These are phyloP conservation scores for Macrosiphum euphorbiae DNA, from an alignment of 2,888 invertebrate species.

Conservation along the genomic window DNA sequence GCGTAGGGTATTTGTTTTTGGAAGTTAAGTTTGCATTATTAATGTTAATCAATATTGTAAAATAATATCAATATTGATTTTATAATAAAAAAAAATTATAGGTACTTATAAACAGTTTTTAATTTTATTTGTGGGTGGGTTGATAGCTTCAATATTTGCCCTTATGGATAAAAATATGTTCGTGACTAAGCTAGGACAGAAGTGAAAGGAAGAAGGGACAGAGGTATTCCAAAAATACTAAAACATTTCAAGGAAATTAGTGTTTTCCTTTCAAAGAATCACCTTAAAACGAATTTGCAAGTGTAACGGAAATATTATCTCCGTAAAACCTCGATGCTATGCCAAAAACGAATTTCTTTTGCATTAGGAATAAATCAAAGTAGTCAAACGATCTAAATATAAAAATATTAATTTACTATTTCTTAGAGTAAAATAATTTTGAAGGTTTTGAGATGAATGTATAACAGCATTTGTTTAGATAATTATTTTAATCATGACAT, in stretches of 20 bases:
- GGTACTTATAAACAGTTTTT: too few relatives aligned
- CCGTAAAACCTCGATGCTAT: background rate
- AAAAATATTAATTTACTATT: background rate
- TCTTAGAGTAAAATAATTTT: background rate
- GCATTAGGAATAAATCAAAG: background rate
- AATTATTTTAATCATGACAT: background rate
- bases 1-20: too few relatives aligned
- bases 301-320: constrained; percentile 1
- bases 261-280: background rate
- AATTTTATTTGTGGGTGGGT: too few relatives aligned
- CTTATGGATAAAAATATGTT: too few relatives aligned
- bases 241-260: background rate
- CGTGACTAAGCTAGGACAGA: too few relatives aligned
- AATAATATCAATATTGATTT: background rate
- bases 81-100: too few relatives aligned
- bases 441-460: background rate
- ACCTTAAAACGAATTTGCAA: background rate
- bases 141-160: too few relatives aligned
- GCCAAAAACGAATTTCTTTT: background rate
- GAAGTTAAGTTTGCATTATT: too few relatives aligned
- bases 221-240: background rate
- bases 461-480: background rate
- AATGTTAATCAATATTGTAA: background rate
- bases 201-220: too few relatives aligned
- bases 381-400: background rate